A percentile compares a stretch with the other conserved stretches of the same genome.
These are phyloP conservation scores for Drosophila maculinotata DNA, from an alignment of 2,888 invertebrate genomes.

Conservation along the genomic window DNA sequence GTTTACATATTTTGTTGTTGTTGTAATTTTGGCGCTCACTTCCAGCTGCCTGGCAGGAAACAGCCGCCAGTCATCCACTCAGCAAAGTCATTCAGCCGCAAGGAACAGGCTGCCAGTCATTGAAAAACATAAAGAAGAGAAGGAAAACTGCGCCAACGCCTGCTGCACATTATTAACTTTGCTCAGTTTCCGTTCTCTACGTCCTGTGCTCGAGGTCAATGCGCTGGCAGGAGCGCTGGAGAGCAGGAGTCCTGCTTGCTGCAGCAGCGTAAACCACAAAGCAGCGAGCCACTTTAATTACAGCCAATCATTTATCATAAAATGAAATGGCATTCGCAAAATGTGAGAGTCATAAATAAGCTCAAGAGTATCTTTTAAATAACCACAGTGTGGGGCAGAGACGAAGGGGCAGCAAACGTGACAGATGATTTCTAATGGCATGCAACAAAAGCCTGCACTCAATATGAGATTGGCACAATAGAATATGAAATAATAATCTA, in stretches of 20 bases:
- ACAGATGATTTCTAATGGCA: not conserved
- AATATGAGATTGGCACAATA: too few species aligned
- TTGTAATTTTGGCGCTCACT: slow-evolving; percentile 47
- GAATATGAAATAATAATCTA: not conserved
- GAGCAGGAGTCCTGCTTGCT: slow-evolving; percentile 30
- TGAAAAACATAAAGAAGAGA: slow-evolving; percentile 23
- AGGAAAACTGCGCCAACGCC: slow-evolving; percentile 49
- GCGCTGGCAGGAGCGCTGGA: slow-evolving; percentile 25
- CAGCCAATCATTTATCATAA: slow-evolving; percentile 70
- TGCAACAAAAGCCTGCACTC: slow-evolving; percentile 3
- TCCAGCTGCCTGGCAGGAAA: slow-evolving; percentile 58
- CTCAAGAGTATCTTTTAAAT: slow-evolving; percentile 36
- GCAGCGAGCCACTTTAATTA: slow-evolving; percentile 64
- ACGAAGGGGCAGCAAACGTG: not conserved
- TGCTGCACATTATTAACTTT: slow-evolving; percentile 73
- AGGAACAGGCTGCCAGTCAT: slow-evolving; percentile 58
- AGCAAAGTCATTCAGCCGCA: slow-evolving; percentile 57
- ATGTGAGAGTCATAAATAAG: slow-evolving; percentile 60
- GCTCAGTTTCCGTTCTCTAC: slow-evolving; percentile 40
- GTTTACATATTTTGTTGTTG: slow-evolving; percentile 11
- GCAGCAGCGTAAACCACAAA: slow-evolving; percentile 41
- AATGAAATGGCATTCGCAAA: slow-evolving; percentile 55
- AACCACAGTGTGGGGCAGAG: slow-evolving; percentile 3
- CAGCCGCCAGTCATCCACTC: slow-evolving; percentile 52
- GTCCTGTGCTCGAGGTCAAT: slow-evolving; percentile 48